phyloP scores from a whole-genome alignment of 2,113 vertebrate species.

The Rhea americana region DNA sequence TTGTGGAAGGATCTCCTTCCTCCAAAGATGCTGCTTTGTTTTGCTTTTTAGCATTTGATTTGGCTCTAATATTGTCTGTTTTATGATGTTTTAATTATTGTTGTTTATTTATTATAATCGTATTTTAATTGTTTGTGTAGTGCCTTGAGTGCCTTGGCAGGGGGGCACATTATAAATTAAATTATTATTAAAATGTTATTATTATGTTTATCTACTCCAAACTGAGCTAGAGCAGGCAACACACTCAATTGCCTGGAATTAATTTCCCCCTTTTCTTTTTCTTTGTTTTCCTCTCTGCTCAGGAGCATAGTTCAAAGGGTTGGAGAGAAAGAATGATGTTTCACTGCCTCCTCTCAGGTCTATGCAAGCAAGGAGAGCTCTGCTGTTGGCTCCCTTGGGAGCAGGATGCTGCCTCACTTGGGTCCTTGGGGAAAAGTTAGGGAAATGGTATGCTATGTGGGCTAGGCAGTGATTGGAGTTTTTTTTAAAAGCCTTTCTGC shows the following conservation, averaged over 20 bases:
- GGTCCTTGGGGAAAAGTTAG: neutral
- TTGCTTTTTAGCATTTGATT: slow-evolving; percentile 56
- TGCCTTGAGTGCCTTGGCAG: slow-evolving; percentile 59
- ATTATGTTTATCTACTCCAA: slow-evolving; percentile 54
- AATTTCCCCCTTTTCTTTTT: neutral
- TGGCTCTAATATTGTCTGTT: slow-evolving; percentile 51
- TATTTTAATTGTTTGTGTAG: slow-evolving; percentile 74
- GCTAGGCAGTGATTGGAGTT: neutral
- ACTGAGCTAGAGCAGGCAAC: slow-evolving; percentile 28
- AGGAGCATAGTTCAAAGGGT: neutral
- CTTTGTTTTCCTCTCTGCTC: slow-evolving; percentile 20
- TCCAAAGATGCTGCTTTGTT: slow-evolving; percentile 49
- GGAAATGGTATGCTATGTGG: neutral
- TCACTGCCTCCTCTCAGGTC: neutral
- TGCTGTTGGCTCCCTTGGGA: neutral
- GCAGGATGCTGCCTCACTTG: rapidly evolving
- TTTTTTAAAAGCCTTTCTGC: neutral
- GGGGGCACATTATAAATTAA: slow-evolving; percentile 68
- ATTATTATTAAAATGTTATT: slow-evolving; percentile 74
- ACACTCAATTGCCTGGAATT: slow-evolving; percentile 28
- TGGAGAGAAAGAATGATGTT: slow-evolving; percentile 4
- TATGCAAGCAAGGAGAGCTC: rapidly evolving
- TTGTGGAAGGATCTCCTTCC: slow-evolving; percentile 9
- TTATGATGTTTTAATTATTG: slow-evolving; percentile 78
- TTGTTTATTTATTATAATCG: slow-evolving; percentile 74